Evolutionary conservation across 2,888 invertebrate species (phyloP).

Genomic region (Axea sp.): DNA sequence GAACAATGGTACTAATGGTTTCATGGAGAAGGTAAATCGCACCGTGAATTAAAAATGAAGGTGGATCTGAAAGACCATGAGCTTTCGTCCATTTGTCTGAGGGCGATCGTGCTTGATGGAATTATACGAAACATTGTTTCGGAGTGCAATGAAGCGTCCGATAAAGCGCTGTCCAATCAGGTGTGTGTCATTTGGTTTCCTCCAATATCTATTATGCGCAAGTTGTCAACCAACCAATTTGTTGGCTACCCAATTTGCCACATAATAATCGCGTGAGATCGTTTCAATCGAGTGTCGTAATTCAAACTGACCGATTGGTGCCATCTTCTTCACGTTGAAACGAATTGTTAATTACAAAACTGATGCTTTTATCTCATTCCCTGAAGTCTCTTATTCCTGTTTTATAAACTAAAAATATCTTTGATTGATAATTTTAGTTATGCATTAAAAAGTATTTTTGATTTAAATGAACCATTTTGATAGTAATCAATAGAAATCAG

Average conservation of each 20-base stretch:
- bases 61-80: too few relatives aligned
- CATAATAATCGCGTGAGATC: constrained; percentile 63
- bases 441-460: too few relatives aligned
- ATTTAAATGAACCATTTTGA: too few relatives aligned
- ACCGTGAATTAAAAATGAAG: too few relatives aligned
- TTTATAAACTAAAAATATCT: too few relatives aligned
- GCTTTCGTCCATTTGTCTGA: constrained; percentile 24
- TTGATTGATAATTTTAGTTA: too few relatives aligned
- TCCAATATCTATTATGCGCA: constrained; percentile 70
- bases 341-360: constrained; percentile 19
- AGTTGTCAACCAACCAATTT: constrained; percentile 73
- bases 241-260: constrained; percentile 68
- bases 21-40: too few relatives aligned
- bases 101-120: constrained; percentile 61
- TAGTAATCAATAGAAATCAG: too few relatives aligned
- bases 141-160: constrained; percentile 68
- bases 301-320: constrained; percentile 28
- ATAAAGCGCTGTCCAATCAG: constrained; percentile 67
- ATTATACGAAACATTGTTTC: constrained; percentile 70
- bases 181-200: constrained; percentile 73
- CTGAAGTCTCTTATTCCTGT: too few relatives aligned
- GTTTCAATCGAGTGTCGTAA: constrained; percentile 38
- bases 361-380: too few relatives aligned
- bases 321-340: too few relatives aligned
- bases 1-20: too few relatives aligned